Evolutionary conservation across 2,797 vertebrate genomes (phyloP).

Genomic region (Trachurus trachurus): DNA sequence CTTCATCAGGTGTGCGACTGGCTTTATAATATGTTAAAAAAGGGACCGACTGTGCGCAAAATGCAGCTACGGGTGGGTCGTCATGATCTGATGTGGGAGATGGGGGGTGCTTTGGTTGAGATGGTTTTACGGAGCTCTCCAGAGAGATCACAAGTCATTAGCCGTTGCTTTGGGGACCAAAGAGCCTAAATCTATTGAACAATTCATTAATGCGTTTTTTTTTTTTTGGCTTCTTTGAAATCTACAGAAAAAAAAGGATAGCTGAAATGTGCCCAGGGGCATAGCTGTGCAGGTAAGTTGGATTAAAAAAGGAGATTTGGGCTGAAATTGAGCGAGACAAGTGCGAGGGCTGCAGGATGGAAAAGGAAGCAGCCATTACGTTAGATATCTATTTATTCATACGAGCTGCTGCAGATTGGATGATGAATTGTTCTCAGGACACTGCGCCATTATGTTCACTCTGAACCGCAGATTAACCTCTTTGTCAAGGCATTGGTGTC

Average conservation of each 20-base stretch:
- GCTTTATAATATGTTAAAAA: constrained; percentile 78
- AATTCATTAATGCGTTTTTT: constrained; percentile 74
- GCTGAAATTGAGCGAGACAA: constrained; percentile 34
- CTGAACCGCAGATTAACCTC: constrained; percentile 48
- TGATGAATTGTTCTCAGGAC: constrained; percentile 43
- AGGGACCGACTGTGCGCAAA: constrained; percentile 51
- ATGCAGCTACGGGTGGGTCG: constrained; percentile 56
- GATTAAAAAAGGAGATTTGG: constrained; percentile 52
- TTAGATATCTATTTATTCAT: constrained; percentile 42
- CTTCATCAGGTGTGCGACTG: constrained; percentile 85
- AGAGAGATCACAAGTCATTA: constrained; percentile 76
- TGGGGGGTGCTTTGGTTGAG: constrained; percentile 46
- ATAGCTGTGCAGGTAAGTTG: constrained; percentile 51
- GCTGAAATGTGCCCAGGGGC: constrained; percentile 52
- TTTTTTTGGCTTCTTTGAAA: constrained; percentile 59
- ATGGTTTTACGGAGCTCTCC: constrained; percentile 59
- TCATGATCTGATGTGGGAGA: constrained; percentile 69
- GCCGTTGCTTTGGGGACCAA: constrained; percentile 63
- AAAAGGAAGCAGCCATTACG: constrained; percentile 26
- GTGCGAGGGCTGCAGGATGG: constrained; percentile 11
- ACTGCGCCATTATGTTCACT: constrained; percentile 25
- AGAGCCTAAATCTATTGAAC: constrained; percentile 66
- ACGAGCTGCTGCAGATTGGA: constrained; percentile 20
- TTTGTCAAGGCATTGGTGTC: constrained; percentile 30
- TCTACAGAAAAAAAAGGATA: constrained; percentile 46